Base-by-base conservation (phyloP, 1,140 invertebrate genomes). In the Aphaenogaster rudis region DNA sequence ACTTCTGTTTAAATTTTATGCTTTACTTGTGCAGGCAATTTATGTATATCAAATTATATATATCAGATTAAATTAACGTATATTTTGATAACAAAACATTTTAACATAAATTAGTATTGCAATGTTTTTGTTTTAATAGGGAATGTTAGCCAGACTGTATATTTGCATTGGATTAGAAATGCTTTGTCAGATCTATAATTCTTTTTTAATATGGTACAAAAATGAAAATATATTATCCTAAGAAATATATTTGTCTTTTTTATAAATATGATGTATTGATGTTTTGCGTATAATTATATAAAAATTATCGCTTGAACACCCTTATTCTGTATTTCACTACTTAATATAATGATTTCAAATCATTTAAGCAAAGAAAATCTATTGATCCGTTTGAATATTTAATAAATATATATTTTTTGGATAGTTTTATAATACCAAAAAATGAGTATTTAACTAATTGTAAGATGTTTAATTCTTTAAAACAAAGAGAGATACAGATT, bases 1-100 rank as follows among this genome's bases (percentile, higher is more conserved):
- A 95, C 94, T 93, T 94, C 92, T 89, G 63, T 63, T 59, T 33
- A 33, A 82, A 33, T 72, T 69, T 81, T 57, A 59, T 67, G 45
- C 33, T 48, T 78, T 50, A 63, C 15, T 77, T 67, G n/a, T 80
- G 36, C 33, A 66, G 17, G 66, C 13, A 67, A 52, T 80, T 80
- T 67, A 21, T 54, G 9, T 67, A 28, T 39, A 52, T 66, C 0
- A 42, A 67, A 67, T 28, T 28, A 28, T 28, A 28, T 28, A 28
- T 28, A 67, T n/a, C 8, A 48, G 15, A 63, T 78, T 54, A 66
- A 42, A 21, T 66, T 79, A 52, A 36, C 11, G 6, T n/a, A 78
- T 78, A 48, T 78, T 21, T 54, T 52, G 21, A 80, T 67, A 36
- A 36, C 0, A 17, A 28, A 45, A 3, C 17, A n/a, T n/a, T 66